These are phyloP conservation scores for Hipposideros armiger DNA, from an alignment of 2,113 vertebrate genomes.

Conservation along the genomic window DNA sequence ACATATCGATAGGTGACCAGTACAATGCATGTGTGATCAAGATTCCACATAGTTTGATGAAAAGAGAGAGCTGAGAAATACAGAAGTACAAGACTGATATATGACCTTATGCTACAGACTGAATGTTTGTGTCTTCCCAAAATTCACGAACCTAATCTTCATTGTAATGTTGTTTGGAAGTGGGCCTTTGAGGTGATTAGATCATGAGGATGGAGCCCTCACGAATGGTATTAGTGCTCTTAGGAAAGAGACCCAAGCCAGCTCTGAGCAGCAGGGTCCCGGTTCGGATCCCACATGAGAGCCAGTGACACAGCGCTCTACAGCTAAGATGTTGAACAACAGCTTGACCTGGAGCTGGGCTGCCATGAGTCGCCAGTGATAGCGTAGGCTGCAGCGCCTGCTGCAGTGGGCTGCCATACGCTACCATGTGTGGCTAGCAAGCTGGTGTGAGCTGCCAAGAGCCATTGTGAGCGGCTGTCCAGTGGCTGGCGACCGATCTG, in stretches of 20 bases:
- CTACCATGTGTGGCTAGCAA: too few relatives aligned
- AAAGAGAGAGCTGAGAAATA: conserved; percentile 29
- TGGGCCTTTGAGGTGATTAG: not conserved
- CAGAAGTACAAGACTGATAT: not conserved
- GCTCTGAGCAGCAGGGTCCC: too few relatives aligned
- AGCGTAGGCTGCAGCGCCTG: too few relatives aligned
- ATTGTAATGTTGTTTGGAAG: not conserved
- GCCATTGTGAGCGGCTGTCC: too few relatives aligned
- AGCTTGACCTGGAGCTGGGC: too few relatives aligned
- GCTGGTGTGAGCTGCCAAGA: too few relatives aligned
- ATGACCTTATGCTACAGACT: not conserved
- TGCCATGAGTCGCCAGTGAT: too few relatives aligned
- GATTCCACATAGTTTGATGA: not conserved
- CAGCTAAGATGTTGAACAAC: too few relatives aligned
- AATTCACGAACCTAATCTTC: not conserved
- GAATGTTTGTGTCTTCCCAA: not conserved
- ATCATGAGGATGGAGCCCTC: not conserved
- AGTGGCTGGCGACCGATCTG: too few relatives aligned
- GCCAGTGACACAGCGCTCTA: too few relatives aligned
- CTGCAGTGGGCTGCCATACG: too few relatives aligned
- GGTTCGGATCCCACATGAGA: too few relatives aligned
- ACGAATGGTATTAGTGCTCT: not conserved
- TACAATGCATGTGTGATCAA: not conserved
- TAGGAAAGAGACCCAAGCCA: not conserved
- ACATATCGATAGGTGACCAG: not conserved